A percentile compares a stretch with the other conserved stretches of the same genome.
These are phyloP conservation scores for Portunus trituberculatus DNA, from an alignment of 1,140 invertebrate species.

Conservation along the genomic window DNA sequence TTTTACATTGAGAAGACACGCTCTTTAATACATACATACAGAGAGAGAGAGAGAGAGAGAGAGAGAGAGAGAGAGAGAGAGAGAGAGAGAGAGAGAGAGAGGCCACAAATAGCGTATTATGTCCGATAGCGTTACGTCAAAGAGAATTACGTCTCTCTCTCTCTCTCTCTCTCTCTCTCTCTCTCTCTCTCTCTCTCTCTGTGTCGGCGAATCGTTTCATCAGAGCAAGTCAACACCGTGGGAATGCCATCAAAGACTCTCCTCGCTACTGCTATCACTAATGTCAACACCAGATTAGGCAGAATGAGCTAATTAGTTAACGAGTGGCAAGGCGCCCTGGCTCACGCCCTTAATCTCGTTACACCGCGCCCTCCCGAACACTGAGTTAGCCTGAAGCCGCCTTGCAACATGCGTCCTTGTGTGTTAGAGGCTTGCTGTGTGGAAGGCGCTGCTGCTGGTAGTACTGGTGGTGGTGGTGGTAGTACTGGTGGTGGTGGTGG, in stretches of 20 bases:
- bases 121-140: not conserved
- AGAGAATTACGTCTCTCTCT: not conserved
- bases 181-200: not conserved
- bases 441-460: too few relatives aligned
- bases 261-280: conserved; percentile 6
- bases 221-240: conserved; percentile 21
- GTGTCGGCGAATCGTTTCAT: conserved; percentile 32
- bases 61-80: not conserved
- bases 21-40: not conserved
- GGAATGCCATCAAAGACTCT: conserved; percentile 26
- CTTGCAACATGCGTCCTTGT: too few relatives aligned
- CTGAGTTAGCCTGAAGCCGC: not conserved
- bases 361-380: not conserved
- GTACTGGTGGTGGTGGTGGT: too few relatives aligned
- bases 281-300: conserved; percentile 54
- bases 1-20: not conserved
- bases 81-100: conserved; percentile 21
- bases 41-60: conserved; percentile 16
- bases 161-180: not conserved
- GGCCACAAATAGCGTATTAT: not conserved
- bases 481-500: too few relatives aligned
- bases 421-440: too few relatives aligned
- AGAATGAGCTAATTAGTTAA: conserved; percentile 56
- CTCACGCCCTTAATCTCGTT: conserved; percentile 26
- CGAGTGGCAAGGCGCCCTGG: conserved; percentile 42